Evolutionary conservation across 2,888 invertebrate genomes (phyloP).

Genomic region (Hemistola chrysoprasaria): DNA sequence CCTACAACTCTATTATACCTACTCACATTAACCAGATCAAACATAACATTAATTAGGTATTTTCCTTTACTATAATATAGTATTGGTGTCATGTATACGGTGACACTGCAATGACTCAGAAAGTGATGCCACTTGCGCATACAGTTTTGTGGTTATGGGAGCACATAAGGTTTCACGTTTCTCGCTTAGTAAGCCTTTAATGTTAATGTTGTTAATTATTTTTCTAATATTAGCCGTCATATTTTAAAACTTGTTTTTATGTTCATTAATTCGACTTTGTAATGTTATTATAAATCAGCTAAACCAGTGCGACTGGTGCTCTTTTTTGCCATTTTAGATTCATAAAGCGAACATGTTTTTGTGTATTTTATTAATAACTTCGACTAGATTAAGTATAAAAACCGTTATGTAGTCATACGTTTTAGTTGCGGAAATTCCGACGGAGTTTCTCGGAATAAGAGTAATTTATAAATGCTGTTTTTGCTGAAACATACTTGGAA

Average conservation of each 20-base stretch:
- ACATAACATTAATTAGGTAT: slow-evolving; percentile 12
- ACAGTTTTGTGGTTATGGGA: too few relatives aligned
- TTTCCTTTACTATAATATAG: too few relatives aligned
- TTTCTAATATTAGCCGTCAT: too few relatives aligned
- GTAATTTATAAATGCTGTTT: slow-evolving; percentile 21
- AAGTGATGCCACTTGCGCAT: too few relatives aligned
- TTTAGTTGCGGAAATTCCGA: slow-evolving; percentile 23
- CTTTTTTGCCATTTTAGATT: slow-evolving; percentile 12
- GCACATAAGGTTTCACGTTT: too few relatives aligned
- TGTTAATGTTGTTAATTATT: too few relatives aligned
- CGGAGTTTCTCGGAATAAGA: slow-evolving; percentile 22
- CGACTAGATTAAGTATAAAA: slow-evolving; percentile 1
- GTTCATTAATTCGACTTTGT: slow-evolving; percentile 4
- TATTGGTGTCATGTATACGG: too few relatives aligned
- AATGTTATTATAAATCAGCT: slow-evolving; percentile 3
- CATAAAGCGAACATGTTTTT: slow-evolving; percentile 7
- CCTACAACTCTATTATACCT: slow-evolving; percentile 7
- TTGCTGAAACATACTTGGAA: slow-evolving; percentile 20
- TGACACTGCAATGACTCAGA: too few relatives aligned
- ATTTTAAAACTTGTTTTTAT: too few relatives aligned
- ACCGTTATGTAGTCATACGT: slow-evolving; percentile 7
- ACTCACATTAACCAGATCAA: slow-evolving; percentile 8
- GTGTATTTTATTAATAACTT: slow-evolving; percentile 6
- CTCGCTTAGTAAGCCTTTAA: too few relatives aligned
- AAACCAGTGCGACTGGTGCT: slow-evolving; percentile 6